Evolutionary conservation across 2,113 vertebrate species (phyloP), one percentile per base, ranked within the genome.

Genomic region (Bagarius yarrelli): DNA sequence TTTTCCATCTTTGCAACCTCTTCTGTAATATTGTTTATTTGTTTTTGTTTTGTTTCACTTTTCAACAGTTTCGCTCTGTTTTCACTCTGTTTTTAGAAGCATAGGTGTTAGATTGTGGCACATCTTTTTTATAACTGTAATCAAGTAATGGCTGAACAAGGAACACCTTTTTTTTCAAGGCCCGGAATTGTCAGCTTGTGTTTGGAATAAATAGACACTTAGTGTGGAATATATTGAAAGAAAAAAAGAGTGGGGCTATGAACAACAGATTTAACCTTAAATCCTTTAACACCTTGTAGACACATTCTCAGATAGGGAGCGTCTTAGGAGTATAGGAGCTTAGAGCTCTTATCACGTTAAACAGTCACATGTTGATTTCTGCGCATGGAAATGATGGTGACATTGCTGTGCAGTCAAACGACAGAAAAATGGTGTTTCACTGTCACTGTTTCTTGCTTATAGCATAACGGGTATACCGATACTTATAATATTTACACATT

Each of bases 301-400:
- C 61, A 78, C 44, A 25, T 85, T 85, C 76, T 75, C 82, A 74
- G 69, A 83, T 59, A 53, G 61, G 21, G 25, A 66, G 52, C 44
- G 63, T 79, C 84, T 80, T 75, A 52, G 53, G 83, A 86, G 84
- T 52, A 77, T 85, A 72, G 81, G 61, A 69, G 78, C 70, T 78
- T 79, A 30, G 59, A 86, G 85, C 79, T 83, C 82, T 88, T 86
- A 87, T 83, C 83, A 83, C 83, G 67, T 83, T 82, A 87, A 85
- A 84, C 80, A 84, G 77, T 84, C 77, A 14, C n/a, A 87, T 82
- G 79, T 84, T 79, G 82, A 78, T 84, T 77, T 86, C 76, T 76
- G 77, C 72, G 69, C 57, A 81, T 80, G 76, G 77, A 66, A 80
- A 66, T 82, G 74, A 80, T 18, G 71, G 55, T 81, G 79, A 78